Evolutionary conservation across 2,888 invertebrate species (phyloP).

Genomic region (Steinernema scapterisci): DNA sequence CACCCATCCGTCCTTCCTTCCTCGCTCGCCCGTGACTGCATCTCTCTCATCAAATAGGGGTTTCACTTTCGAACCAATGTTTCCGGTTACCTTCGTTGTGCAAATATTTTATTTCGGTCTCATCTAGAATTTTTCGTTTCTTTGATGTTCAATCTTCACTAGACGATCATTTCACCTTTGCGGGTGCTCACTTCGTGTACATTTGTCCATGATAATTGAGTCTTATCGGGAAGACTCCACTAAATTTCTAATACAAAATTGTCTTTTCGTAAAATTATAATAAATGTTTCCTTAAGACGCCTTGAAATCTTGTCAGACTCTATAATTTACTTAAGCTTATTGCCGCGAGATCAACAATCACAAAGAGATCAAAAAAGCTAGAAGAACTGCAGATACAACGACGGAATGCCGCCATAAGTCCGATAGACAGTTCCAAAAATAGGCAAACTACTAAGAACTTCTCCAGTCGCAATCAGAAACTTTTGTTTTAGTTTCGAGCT

Average conservation of each 20-base stretch:
- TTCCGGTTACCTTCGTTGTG: not conserved
- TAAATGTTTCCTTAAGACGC: not conserved
- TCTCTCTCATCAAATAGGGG: not conserved
- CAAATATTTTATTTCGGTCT: slow-evolving; percentile 14
- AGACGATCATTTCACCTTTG: slow-evolving; percentile 5
- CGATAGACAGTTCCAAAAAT: slow-evolving; percentile 53
- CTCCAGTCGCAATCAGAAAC: slow-evolving; percentile 48
- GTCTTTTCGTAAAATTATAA: not conserved
- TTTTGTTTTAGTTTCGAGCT: slow-evolving; percentile 49
- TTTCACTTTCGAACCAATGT: not conserved
- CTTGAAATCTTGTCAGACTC: too few relatives aligned
- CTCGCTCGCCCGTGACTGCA: too few relatives aligned
- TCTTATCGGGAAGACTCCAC: too few relatives aligned
- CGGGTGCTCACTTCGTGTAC: slow-evolving; percentile 23
- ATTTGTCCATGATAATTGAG: not conserved
- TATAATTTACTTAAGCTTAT: too few relatives aligned
- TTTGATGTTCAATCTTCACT: not conserved
- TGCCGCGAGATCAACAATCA: not conserved
- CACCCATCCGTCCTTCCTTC: too few relatives aligned
- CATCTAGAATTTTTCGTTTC: not conserved
- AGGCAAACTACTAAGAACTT: slow-evolving; percentile 50
- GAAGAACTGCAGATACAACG: slow-evolving; percentile 49
- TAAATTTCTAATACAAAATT: not conserved
- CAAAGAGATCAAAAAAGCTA: slow-evolving; percentile 1
- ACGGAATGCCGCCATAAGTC: slow-evolving; percentile 55